A percentile compares a stretch with the other conserved stretches of the same genome.
These are phyloP conservation scores for Epistrophe grossulariae DNA, from an alignment of 2,888 invertebrate genomes.

Conservation along the genomic window DNA sequence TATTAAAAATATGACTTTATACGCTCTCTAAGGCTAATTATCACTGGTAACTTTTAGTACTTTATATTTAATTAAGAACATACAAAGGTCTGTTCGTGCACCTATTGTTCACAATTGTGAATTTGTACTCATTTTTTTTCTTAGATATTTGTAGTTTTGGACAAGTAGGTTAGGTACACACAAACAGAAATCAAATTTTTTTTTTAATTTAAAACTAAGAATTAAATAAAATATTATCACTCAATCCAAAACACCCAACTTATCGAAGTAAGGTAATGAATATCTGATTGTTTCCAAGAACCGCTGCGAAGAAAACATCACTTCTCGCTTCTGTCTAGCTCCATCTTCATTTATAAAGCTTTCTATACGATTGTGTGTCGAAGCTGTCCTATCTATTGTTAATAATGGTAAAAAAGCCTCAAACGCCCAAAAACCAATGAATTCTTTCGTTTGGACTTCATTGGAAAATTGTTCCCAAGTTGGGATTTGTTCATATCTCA, in stretches of 20 bases:
- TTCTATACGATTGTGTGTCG: conserved; percentile 69
- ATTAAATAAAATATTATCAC: neutral
- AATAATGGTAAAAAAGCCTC: conserved; percentile 75
- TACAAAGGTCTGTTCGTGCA: too few species aligned
- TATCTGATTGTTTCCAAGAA: conserved; percentile 71
- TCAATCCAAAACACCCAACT: conserved; percentile 71
- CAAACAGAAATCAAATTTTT: too few species aligned
- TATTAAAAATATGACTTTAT: neutral
- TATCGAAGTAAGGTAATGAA: conserved; percentile 69
- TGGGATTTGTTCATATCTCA: conserved; percentile 68
- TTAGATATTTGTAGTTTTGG: too few species aligned
- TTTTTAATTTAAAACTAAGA: too few species aligned
- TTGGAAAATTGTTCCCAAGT: conserved; percentile 62
- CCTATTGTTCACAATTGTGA: too few species aligned
- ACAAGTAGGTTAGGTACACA: too few species aligned
- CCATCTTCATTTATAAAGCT: conserved; percentile 49
- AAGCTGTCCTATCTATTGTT: conserved; percentile 67
- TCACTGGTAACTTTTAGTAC: neutral
- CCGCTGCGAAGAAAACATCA: conserved; percentile 70
- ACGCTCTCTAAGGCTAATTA: neutral
- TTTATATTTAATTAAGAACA: neutral
- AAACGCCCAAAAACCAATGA: conserved; percentile 73
- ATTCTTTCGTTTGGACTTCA: conserved; percentile 73
- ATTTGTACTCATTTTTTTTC: too few species aligned
- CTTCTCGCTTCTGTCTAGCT: conserved; percentile 59